These are phyloP conservation scores for Zaprionus camerounensis DNA, from an alignment of 1,140 invertebrate species.

Conservation along the genomic window DNA sequence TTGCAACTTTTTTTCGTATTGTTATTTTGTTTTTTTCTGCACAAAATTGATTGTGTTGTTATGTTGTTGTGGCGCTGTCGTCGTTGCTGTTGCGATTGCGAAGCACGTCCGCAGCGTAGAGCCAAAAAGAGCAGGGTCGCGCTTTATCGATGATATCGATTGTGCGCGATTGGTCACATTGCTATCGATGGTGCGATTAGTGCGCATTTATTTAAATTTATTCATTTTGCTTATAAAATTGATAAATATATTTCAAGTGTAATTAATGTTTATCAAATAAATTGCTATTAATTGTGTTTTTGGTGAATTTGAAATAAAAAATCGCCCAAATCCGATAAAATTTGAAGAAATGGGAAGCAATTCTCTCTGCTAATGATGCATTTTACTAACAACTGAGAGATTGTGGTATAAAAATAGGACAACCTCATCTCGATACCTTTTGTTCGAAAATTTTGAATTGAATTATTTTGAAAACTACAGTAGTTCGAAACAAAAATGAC, in stretches of 20 bases:
- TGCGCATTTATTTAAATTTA: not conserved
- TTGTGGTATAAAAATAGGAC: no score
- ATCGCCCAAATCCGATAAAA: no score
- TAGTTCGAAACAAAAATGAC: no score
- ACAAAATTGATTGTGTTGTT: conserved; percentile 41
- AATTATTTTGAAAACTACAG: no score
- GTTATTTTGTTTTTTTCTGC: conserved; percentile 44
- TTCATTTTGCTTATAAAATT: not conserved
- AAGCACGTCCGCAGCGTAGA: conserved; percentile 27
- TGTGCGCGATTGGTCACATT: not conserved
- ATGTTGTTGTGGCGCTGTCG: conserved; percentile 51
- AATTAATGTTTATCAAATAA: not conserved
- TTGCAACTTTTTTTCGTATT: conserved; percentile 34
- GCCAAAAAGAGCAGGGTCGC: conserved; percentile 1
- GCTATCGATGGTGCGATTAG: not conserved
- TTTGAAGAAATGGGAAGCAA: no score
- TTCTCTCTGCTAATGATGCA: no score
- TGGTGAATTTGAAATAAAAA: not conserved
- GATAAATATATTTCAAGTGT: no score
- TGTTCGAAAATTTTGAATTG: no score
- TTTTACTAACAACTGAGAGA: no score
- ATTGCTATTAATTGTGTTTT: not conserved
- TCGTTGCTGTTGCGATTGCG: conserved; percentile 52
- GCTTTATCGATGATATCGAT: conserved; percentile 8
- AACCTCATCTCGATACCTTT: no score